A percentile compares a stretch with the other conserved stretches of the same genome.
Evolutionary conservation across 2,797 vertebrate genomes (phyloP).

Genomic region (Sparidentex hasta): DNA sequence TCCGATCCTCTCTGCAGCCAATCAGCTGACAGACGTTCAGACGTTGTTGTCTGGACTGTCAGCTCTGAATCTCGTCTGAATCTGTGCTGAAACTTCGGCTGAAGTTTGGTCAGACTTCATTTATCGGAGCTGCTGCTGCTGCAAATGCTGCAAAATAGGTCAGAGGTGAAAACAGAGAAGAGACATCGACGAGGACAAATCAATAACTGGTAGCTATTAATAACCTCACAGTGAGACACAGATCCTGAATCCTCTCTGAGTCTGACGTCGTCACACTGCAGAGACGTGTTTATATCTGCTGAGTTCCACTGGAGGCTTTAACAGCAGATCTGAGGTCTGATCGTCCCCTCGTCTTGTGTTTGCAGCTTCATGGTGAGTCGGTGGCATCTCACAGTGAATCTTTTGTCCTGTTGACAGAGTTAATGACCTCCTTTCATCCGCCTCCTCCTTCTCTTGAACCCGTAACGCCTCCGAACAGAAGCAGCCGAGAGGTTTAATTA

Average conservation of each 20-base stretch:
- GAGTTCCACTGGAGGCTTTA: too few species aligned
- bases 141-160: background rate
- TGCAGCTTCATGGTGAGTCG: background rate
- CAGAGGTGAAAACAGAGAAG: background rate
- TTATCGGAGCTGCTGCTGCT: too few species aligned
- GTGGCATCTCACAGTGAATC: background rate
- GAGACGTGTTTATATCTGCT: too few species aligned
- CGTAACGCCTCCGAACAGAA: slow-evolving; percentile 16
- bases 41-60: background rate
- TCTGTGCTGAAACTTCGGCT: background rate
- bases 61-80: background rate
- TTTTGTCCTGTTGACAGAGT: slow-evolving; percentile 40
- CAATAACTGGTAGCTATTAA: too few species aligned
- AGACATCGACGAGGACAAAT: too few species aligned
- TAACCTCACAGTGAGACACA: too few species aligned
- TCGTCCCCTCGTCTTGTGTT: background rate
- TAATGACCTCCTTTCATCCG: slow-evolving; percentile 35
- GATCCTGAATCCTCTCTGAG: too few species aligned
- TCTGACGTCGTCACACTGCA: too few species aligned
- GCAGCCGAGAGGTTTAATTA: slow-evolving; percentile 28
- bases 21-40: background rate
- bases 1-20: background rate
- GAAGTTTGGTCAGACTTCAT: background rate
- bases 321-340: too few species aligned
- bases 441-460: slow-evolving; percentile 23